Evolutionary conservation across 2,113 vertebrate species (phyloP).

Genomic region (Reinhardtius hippoglossoides): DNA sequence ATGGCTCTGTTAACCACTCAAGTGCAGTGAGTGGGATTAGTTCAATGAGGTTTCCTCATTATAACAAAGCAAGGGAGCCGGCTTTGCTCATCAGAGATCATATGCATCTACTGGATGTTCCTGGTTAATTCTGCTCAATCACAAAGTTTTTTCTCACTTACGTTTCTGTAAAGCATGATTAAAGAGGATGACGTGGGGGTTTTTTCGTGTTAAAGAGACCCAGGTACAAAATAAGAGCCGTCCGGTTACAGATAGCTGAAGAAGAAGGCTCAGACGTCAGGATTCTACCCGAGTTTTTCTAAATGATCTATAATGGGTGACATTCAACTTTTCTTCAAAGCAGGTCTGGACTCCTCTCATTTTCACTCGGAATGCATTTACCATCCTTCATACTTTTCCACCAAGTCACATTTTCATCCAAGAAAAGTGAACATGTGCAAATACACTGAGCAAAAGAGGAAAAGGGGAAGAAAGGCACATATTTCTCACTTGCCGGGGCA

Average conservation of each 20-base stretch:
- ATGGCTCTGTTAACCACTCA: conserved; percentile 43
- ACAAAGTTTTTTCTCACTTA: neutral
- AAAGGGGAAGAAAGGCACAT: conserved; percentile 50
- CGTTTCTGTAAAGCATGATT: conserved; percentile 23
- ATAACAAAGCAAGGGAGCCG: conserved; percentile 27
- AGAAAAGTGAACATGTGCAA: conserved; percentile 29
- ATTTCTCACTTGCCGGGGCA: conserved; percentile 66
- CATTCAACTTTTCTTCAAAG: conserved; percentile 10
- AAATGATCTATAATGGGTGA: neutral
- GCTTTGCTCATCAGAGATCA: conserved; percentile 31
- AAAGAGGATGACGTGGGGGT: neutral
- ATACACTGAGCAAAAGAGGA: conserved; percentile 28
- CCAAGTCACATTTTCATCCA: conserved; percentile 37
- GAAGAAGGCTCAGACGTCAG: no score
- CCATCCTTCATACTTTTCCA: conserved; percentile 39
- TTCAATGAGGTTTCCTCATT: conserved; percentile 42
- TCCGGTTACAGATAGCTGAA: no score
- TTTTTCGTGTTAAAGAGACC: neutral
- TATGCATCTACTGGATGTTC: conserved; percentile 38
- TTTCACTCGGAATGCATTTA: conserved; percentile 12
- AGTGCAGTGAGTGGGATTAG: conserved; percentile 45
- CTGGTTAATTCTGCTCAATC: conserved; percentile 23
- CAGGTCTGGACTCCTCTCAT: conserved; percentile 1
- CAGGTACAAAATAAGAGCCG: conserved; percentile 8
- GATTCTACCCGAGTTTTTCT: no score